A percentile compares a stretch with the other conserved stretches of the same genome.
Conservation (phyloP, 2,888 invertebrate genomes). For the Anodontia alba region DNA sequence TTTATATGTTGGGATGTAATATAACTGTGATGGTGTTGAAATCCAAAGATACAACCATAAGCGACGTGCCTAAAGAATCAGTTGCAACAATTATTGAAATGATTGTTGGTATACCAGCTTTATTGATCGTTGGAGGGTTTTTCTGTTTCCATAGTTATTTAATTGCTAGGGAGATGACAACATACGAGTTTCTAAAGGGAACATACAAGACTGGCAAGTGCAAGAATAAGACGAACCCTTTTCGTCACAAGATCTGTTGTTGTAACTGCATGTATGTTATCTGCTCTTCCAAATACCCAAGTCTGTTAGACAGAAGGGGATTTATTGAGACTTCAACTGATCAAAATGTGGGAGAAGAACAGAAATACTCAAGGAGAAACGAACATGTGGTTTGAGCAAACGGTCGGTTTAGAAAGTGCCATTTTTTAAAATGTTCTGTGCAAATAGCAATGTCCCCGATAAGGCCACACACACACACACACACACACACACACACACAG, state of each 20-base stretch:
- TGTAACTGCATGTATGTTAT: neutral
- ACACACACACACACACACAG: too few species aligned
- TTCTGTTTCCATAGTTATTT: neutral
- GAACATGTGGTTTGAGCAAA: too few species aligned
- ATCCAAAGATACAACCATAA: neutral
- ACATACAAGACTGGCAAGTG: neutral
- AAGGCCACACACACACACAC: too few species aligned
- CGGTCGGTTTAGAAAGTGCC: too few species aligned
- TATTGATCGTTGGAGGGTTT: neutral
- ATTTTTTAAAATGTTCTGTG: too few species aligned
- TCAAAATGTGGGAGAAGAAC: too few species aligned
- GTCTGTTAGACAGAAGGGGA: slow-evolving; percentile 5
- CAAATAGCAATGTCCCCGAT: too few species aligned
- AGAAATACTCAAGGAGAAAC: too few species aligned
- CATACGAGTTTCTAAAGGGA: slow-evolving; percentile 1
- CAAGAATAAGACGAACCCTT: neutral
- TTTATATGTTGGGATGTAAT: neutral
- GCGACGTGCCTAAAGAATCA: neutral
- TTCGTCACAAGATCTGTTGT: neutral
- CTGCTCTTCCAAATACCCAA: neutral
- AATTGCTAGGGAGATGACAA: slow-evolving; percentile 12
- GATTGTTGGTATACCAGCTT: neutral
- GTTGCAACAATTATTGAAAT: neutral
- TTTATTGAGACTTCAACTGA: neutral
- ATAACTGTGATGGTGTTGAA: neutral